phyloP scores from a whole-genome alignment of 2,797 vertebrate genomes.

The Pelodytes ibericus region DNA sequence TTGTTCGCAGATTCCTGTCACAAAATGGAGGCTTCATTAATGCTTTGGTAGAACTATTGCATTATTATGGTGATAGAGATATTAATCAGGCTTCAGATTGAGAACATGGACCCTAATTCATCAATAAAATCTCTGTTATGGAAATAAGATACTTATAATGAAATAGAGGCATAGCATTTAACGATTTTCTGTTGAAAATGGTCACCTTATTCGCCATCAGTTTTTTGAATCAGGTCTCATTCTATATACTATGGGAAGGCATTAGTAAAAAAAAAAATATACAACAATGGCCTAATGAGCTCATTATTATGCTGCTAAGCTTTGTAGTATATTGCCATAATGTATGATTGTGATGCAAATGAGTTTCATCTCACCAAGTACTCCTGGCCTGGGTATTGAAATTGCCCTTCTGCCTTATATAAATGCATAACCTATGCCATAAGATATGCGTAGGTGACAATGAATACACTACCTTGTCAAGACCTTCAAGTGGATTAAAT shows the following conservation, averaged over 20 bases:
- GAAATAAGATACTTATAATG: neutral
- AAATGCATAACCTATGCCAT: neutral
- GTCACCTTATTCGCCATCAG: neutral
- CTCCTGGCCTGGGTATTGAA: neutral
- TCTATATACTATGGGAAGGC: neutral
- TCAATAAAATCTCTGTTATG: too few species aligned
- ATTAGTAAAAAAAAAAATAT: neutral
- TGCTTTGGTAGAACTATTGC: too few species aligned
- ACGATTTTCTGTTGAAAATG: neutral
- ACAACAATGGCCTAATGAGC: neutral
- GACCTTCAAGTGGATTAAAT: too few species aligned
- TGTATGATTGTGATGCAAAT: neutral
- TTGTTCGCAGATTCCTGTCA: too few species aligned
- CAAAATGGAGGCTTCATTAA: too few species aligned
- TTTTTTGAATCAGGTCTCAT: neutral
- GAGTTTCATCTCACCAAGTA: neutral
- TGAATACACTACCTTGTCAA: too few species aligned
- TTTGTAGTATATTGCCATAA: neutral
- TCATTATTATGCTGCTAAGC: neutral
- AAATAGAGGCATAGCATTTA: neutral
- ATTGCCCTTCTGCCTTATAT: neutral
- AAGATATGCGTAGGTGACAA: too few species aligned
- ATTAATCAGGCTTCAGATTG: too few species aligned
- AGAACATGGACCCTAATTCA: too few species aligned
- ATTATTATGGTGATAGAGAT: too few species aligned